Base-by-base conservation (phyloP, 2,797 vertebrate species). In the Thalassophryne amazonica region DNA sequence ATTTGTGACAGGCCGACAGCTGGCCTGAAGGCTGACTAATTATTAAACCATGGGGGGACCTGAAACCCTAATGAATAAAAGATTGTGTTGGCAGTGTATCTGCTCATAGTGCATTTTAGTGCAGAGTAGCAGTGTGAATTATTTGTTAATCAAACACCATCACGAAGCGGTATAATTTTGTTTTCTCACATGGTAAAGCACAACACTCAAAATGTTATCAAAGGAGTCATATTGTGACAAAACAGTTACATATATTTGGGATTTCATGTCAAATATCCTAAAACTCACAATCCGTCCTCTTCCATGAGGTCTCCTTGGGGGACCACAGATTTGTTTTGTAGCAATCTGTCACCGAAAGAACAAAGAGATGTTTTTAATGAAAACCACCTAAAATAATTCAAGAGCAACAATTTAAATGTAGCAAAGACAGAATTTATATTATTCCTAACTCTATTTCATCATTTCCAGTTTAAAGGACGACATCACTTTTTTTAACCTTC, bases 51-150 rank as follows among this genome's bases (percentile, higher is more conserved):
- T 22, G n/a, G 36, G 23, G 17, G 48, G 54, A 32, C 18, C 18
- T 36, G 35, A 63, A 65, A 58, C 48, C 62, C 49, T 52, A 69
- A 82, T 78, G 67, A 63, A 61, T 73, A 41, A 69, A 64, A 56
- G 31, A 35, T 45, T 20, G 42, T 36, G 27, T 67, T 64, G 60
- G 63, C 76, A 69, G 53, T 34, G 24, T 39, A 57, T 75, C 39
- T 59, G 48, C 57, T 17, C 35, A 22, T 37, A 22, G 38, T 29
- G 60, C 48, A 40, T 47, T 52, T 15, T 24, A 51, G 42, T 6
- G 4, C 34, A 58, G 52, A 66, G 45, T 34, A 24, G 35, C 28
- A 24, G 57, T 35, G 63, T 69, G 27, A 35, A 73, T 69, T 65
- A 79, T 73, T 69, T 55, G 56, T 23, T 60, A 30, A 73, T 73